These are phyloP conservation scores for Clarias fuscus DNA, from an alignment of 2,797 vertebrate genomes.

Conservation along the genomic window DNA sequence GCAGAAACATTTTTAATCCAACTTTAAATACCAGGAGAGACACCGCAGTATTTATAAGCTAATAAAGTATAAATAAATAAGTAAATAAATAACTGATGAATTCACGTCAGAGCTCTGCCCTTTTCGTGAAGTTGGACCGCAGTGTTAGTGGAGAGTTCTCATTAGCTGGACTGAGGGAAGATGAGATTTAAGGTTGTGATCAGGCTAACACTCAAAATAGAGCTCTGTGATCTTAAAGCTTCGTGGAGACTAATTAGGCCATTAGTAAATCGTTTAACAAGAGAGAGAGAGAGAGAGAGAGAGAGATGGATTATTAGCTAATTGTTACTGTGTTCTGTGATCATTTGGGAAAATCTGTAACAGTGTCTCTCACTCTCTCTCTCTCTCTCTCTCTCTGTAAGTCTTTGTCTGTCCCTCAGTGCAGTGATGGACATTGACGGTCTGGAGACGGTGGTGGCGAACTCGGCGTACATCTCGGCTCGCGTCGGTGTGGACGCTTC, in stretches of 20 bases:
- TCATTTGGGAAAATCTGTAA: background rate
- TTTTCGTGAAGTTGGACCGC: background rate
- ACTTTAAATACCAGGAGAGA: background rate
- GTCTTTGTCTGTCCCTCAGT: no score
- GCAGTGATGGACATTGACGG: no score
- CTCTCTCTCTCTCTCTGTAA: no score
- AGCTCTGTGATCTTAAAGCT: conserved; percentile 2
- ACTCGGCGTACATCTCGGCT: conserved; percentile 78
- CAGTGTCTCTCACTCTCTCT: no score
- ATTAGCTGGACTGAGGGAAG: conserved; percentile 4
- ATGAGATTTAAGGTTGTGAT: conserved; percentile 34
- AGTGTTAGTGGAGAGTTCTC: background rate
- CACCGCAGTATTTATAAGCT: background rate
- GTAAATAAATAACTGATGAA: background rate
- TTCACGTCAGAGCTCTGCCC: background rate
- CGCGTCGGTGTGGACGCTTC: conserved; percentile 68
- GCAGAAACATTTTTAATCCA: background rate
- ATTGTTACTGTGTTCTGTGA: background rate
- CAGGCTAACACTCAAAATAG: conserved; percentile 48
- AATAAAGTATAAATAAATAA: background rate
- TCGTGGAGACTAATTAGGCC: conserved; percentile 4
- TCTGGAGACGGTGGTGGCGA: conserved; percentile 74
- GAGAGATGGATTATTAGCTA: background rate
- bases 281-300: background rate
- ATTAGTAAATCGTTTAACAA: conserved; percentile 2